A percentile compares a stretch with the other conserved stretches of the same genome.
Evolutionary conservation across 2,113 vertebrate species (phyloP).

Genomic region (Mastomys coucha): DNA sequence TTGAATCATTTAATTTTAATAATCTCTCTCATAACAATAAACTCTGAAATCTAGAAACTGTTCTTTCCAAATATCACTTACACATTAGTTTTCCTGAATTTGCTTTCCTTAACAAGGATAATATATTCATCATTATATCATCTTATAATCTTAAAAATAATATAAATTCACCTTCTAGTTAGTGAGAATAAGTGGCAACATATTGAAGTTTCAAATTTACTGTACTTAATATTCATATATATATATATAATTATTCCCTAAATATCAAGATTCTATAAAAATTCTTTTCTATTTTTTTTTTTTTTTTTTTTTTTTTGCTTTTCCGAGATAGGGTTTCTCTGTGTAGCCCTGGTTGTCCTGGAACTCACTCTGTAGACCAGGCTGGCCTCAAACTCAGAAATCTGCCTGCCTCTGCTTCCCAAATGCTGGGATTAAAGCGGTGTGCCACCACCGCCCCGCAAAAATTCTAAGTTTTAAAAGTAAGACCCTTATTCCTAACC

Average conservation of each 20-base stretch:
- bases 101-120: neutral
- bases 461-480: neutral
- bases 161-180: neutral
- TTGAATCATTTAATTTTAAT: too few relatives aligned
- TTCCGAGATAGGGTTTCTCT: too few relatives aligned
- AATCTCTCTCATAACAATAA: neutral
- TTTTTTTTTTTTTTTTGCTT: too few relatives aligned
- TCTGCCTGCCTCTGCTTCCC: too few relatives aligned
- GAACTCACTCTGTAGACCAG: too few relatives aligned
- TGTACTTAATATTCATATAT: neutral
- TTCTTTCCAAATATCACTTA: neutral
- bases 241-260: neutral
- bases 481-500: neutral
- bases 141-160: neutral
- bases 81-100: neutral
- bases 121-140: neutral
- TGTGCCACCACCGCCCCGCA: too few relatives aligned
- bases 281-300: too few relatives aligned
- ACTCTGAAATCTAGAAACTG: fast-evolving
- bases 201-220: neutral
- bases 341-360: too few relatives aligned
- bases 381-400: too few relatives aligned
- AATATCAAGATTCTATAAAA: neutral
- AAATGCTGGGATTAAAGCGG: too few relatives aligned
- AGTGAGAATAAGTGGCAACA: neutral